A percentile compares a stretch with the other conserved stretches of the same genome.
Evolutionary conservation across 2,888 invertebrate species (phyloP).

Genomic region (Pseudococcus jackbeardsleyi): DNA sequence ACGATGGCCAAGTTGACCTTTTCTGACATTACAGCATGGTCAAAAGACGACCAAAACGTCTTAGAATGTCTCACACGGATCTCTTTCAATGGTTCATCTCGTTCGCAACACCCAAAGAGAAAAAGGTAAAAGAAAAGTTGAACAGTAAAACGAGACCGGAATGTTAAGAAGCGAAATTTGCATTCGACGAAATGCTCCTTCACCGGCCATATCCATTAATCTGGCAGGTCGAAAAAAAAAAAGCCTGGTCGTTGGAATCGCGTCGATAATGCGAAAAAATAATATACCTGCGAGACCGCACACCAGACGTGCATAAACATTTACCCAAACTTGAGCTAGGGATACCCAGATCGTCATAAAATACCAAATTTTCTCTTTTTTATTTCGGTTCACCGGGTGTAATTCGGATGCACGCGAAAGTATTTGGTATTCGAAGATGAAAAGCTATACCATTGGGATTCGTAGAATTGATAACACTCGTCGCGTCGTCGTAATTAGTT

Average conservation of each 20-base stretch:
- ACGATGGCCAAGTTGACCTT: no score
- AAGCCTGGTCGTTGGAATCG: neutral
- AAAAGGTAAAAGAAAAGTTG: neutral
- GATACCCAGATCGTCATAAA: neutral
- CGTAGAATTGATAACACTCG: conserved; percentile 10
- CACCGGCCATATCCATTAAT: neutral
- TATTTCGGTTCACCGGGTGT: neutral
- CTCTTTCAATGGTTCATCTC: neutral
- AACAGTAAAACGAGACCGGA: neutral
- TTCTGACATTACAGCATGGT: no score
- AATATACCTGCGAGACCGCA: neutral
- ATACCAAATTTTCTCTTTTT: neutral
- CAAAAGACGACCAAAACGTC: no score
- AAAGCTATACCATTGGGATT: neutral
- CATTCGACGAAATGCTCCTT: neutral
- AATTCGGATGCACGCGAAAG: neutral
- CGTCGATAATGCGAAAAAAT: neutral
- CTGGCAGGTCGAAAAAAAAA: neutral
- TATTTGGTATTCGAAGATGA: neutral
- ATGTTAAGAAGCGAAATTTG: neutral
- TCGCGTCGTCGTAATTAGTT: neutral
- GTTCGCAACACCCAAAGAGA: neutral
- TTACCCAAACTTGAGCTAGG: neutral
- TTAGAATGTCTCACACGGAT: neutral
- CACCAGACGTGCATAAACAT: neutral